Conservation (phyloP, 2,797 vertebrate genomes). For the Gallinago solitaria region DNA sequence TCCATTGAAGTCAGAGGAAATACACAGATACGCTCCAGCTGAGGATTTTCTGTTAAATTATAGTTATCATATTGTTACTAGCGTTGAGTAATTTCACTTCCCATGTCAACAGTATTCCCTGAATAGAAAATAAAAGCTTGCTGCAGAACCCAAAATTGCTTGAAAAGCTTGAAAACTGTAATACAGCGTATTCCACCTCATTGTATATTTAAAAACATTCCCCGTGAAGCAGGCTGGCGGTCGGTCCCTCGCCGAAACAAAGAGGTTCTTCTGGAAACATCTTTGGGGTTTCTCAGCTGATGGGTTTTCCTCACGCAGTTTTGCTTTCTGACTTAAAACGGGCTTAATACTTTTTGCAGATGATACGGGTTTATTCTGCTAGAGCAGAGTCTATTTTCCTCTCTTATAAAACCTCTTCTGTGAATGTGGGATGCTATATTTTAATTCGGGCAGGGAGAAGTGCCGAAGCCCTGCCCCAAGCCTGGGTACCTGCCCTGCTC, state of each 20-base stretch:
- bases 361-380: background rate
- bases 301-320: background rate
- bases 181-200: background rate
- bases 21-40: background rate
- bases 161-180: slow-evolving; percentile 3
- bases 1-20: slow-evolving; percentile 24
- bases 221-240: background rate
- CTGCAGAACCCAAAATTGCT: background rate
- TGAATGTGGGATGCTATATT: background rate
- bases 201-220: slow-evolving; percentile 7
- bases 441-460: background rate
- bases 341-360: background rate
- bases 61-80: slow-evolving; percentile 28
- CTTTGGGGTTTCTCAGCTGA: background rate
- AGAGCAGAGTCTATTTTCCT: background rate
- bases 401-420: background rate
- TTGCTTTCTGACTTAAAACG: background rate
- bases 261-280: slow-evolving; percentile 16
- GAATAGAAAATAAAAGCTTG: slow-evolving; percentile 70
- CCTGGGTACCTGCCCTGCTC: background rate
- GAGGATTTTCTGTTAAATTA: slow-evolving; percentile 37
- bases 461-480: background rate
- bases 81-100: slow-evolving; percentile 50
- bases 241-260: background rate
- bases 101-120: slow-evolving; percentile 63